Conservation (phyloP, 1,140 invertebrate species). For the Bombyx mandarina region DNA sequence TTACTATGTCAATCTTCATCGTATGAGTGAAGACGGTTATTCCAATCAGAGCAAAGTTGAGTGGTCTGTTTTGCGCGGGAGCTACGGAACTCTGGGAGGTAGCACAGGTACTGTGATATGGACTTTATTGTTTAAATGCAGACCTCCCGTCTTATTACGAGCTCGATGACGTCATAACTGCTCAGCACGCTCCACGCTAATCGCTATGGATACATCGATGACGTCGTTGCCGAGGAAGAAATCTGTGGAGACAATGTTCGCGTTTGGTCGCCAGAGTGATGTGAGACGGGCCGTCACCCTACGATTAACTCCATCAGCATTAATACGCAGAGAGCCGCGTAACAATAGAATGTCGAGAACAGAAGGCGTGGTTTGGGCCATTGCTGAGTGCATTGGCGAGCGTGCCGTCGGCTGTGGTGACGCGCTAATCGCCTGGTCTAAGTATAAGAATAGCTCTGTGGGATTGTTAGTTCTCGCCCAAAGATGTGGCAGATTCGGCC, state of each 20-base stretch:
- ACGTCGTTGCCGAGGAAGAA: constrained; percentile 85
- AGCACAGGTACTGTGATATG: constrained; percentile 6
- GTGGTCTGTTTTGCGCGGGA: constrained; percentile 27
- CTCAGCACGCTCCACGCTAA: constrained; percentile 63
- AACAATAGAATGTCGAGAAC: constrained; percentile 77
- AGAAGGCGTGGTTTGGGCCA: constrained; percentile 85
- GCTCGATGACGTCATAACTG: constrained; percentile 48
- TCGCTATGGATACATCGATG: constrained; percentile 77
- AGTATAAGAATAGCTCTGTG: constrained; percentile 72
- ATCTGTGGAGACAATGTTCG: constrained; percentile 83
- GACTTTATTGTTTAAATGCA: constrained; percentile 21
- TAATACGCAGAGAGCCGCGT: constrained; percentile 75
- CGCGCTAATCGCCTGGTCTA: constrained; percentile 60
- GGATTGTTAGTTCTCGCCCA: constrained; percentile 76
- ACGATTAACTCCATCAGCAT: constrained; percentile 79
- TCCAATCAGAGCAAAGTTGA: constrained; percentile 12
- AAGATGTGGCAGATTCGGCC: constrained; percentile 79
- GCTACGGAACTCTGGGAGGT: constrained; percentile 35
- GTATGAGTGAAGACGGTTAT: constrained; percentile 18
- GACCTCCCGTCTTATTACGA: constrained; percentile 33
- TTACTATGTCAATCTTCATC: constrained; percentile 10
- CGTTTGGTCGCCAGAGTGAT: constrained; percentile 75
- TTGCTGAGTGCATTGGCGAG: constrained; percentile 80
- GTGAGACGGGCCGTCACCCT: constrained; percentile 77
- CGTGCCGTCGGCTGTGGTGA: constrained; percentile 51